Base-by-base conservation (phyloP, 1,140 invertebrate genomes). In the Hycleus cichorii region DNA sequence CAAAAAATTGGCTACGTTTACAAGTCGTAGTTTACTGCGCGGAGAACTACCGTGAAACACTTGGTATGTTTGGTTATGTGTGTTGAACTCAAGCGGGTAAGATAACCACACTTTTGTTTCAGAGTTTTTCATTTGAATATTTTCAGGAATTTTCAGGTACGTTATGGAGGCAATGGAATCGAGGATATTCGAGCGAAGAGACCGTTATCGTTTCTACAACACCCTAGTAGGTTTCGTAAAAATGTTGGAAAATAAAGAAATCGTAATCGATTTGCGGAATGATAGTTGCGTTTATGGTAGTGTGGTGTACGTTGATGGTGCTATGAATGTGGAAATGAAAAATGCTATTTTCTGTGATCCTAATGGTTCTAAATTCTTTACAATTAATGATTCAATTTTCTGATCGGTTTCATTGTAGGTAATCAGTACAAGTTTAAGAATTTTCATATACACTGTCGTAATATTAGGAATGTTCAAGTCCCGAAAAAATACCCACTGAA, bases 311-410 rank as follows among this genome's bases (percentile, higher is more conserved):
- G 69, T 71, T 3, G 70, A 72, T 62, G 70, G 61, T 8, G 59
- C 45, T 47, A 72, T 72, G 70, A 72, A 72, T 53, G 52, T 72
- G 45, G 67, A 72, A 58, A 65, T 72, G 62, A 65, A 69, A 58
- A 59, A 70, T 62, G 69, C 63, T 39, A 53, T 64, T 32, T 67
- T 63, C 57, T 69, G 64, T 49, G 64, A 72, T 59, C 24, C 59
- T 12, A 58, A 55, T 55, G 68, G 68, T 69, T 18, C 18, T 18
- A 1, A 65, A 54, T n/a, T 27, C 8, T 18, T 58, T 8, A 6
- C 3, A 18, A 18, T 18, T n/a, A 18, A 38, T 9, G 1, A 32
- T 49, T 49, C 38, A 9, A 32, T 42, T n/a, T 42, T 0, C 4
- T n/a, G 1, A 7, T 11, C 4, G 9, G 4, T 42, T 56, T 43